Base-by-base conservation (phyloP, 2,888 invertebrate genomes). In the Dasysyrphus albostriatus region DNA sequence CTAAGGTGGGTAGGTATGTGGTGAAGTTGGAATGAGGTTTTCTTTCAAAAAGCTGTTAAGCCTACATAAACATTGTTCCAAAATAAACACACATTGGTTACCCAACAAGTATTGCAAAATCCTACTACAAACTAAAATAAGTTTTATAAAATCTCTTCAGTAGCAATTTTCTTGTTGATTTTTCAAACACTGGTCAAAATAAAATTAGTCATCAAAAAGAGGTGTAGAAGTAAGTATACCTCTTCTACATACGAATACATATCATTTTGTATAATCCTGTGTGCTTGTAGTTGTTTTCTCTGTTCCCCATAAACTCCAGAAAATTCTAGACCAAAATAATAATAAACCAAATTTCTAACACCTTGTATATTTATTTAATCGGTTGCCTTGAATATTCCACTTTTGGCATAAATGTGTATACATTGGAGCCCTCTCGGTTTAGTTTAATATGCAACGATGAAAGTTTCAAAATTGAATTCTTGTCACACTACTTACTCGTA, bases 401-500 rank as follows among this genome's bases (percentile, higher is more conserved):
- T 47, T 44, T 24, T 63, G 12, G 2, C 14, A 12, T 34, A 29
- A 12, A 61, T 58, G 16, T 1, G 8, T 44, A n/a, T n/a, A 16
- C 12, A 24, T 24, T 24, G 1, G 24, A 2, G n/a, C 34, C 9
- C 2, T 10, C 32, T 59, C 19, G 37, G 2, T 12, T 24, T 10
- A 12, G 12, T 59, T 37, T 37, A 37, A 16, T 58, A 56, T 73
- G 3, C 67, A 44, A 47, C 29, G 42, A 44, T 16, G 58, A 44
- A 75, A 69, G 56, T 69, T 56, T 63, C 37, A 32, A 81, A 76
- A 70, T 81, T 76, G 44, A 70, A 81, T 81, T 81, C 16, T 42
- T 56, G 47, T 77, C 65, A 44, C 29, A 29, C 12, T 12, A 51
- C n/a, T n/a, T n/a, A 51, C 16, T n/a, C n/a, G n/a, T n/a, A 49